Percentiles rank a stretch among this genome's conserved stretches.
Evolutionary conservation across 92 coral and sea anemone genomes (phyloP).

Genomic region (Umimayanthus kanabou): DNA sequence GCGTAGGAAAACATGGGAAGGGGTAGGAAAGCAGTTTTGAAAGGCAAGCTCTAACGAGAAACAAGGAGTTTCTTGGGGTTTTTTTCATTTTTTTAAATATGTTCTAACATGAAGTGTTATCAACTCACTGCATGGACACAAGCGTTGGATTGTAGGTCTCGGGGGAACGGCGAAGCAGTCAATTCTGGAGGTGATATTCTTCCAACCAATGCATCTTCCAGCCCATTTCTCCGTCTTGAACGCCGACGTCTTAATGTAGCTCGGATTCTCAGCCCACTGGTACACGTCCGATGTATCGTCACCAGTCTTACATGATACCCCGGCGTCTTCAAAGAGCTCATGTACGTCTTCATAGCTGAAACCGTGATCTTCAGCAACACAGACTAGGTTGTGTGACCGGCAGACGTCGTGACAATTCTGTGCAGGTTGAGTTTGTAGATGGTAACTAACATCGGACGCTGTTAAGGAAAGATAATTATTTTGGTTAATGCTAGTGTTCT

Average conservation of each 20-base stretch:
- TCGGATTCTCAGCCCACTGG: conserved; percentile 21
- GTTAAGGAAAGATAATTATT: too few relatives aligned
- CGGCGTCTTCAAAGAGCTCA: neutral
- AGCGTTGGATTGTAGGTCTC: conserved; percentile 21
- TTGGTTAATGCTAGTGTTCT: too few relatives aligned
- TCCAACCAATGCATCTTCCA: conserved; percentile 31
- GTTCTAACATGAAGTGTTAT: neutral
- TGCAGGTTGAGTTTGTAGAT: conserved; percentile 9
- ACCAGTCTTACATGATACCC: neutral
- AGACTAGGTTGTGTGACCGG: neutral
- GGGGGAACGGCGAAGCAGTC: conserved; percentile 29
- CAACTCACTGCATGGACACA: conserved; percentile 30
- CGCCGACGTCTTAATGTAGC: conserved; percentile 6
- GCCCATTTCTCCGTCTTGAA: conserved; percentile 23
- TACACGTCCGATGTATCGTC: neutral
- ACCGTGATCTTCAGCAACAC: conserved; percentile 3
- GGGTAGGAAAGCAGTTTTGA: too few relatives aligned
- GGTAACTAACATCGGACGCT: conserved; percentile 4
- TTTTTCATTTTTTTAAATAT: too few relatives aligned
- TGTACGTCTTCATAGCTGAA: neutral
- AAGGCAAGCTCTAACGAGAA: too few relatives aligned
- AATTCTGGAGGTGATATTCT: neutral
- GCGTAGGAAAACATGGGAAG: too few relatives aligned
- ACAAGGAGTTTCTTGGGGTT: too few relatives aligned
- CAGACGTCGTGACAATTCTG: conserved; percentile 24